phyloP scores from a whole-genome alignment of 2,113 vertebrate species.

The Saguinus midas region DNA sequence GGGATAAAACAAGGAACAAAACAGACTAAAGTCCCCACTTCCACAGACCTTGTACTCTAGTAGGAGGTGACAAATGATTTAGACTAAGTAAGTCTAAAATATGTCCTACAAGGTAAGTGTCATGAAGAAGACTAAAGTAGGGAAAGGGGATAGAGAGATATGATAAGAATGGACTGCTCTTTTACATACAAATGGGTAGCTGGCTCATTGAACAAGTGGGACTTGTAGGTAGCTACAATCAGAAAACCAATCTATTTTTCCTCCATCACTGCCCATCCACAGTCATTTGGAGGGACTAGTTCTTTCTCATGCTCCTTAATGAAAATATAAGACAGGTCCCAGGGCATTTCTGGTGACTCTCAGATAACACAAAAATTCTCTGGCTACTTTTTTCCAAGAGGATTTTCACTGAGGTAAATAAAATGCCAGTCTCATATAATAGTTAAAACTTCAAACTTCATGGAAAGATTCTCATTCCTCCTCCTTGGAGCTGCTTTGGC shows the following conservation, averaged over 20 bases:
- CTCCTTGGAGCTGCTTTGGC: neutral
- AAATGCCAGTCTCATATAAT: neutral
- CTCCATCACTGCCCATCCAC: neutral
- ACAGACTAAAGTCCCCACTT: neutral
- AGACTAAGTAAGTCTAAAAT: constrained; percentile 2
- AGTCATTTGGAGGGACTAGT: neutral
- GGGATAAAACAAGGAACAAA: neutral
- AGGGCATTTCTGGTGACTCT: neutral
- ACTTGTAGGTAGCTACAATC: neutral
- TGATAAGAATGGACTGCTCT: neutral
- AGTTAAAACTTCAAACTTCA: neutral
- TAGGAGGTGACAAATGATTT: neutral
- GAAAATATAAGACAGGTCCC: neutral
- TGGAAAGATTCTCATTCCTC: neutral
- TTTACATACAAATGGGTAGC: neutral
- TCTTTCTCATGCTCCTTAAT: neutral
- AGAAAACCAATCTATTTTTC: constrained; percentile 4
- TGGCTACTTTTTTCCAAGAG: neutral
- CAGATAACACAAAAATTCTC: neutral
- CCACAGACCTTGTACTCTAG: neutral
- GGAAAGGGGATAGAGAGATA: neutral
- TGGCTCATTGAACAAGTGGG: neutral
- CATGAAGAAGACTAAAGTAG: constrained; percentile 7
- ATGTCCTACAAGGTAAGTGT: neutral
- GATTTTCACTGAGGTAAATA: neutral